A percentile compares a stretch with the other conserved stretches of the same genome.
Evolutionary conservation across 92 coral and sea anemone species (phyloP).

Genomic region (Palythoa heliodiscus): DNA sequence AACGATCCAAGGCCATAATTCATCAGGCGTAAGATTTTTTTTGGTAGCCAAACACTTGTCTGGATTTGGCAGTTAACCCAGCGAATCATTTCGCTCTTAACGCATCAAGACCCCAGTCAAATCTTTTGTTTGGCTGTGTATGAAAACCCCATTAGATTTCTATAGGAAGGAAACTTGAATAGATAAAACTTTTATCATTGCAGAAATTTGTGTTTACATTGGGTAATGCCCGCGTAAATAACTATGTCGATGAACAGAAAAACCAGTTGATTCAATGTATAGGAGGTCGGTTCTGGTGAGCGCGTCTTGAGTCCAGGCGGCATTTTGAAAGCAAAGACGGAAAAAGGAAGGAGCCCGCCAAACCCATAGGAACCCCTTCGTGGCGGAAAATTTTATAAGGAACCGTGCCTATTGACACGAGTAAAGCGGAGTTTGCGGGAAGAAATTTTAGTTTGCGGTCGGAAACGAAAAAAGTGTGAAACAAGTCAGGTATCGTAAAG

Average conservation of each 20-base stretch:
- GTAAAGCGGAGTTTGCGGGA: slow-evolving; percentile 15
- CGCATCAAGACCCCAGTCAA: slow-evolving; percentile 63
- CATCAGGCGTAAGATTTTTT: slow-evolving; percentile 64
- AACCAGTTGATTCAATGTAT: slow-evolving; percentile 10
- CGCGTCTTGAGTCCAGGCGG: not conserved
- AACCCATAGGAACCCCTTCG: not conserved
- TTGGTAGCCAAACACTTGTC: slow-evolving; percentile 58
- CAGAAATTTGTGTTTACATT: slow-evolving; percentile 74
- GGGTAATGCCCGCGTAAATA: slow-evolving; percentile 59
- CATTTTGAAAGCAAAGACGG: not conserved
- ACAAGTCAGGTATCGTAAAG: slow-evolving; percentile 30
- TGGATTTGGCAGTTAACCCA: slow-evolving; percentile 53
- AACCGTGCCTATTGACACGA: slow-evolving; percentile 18
- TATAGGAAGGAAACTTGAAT: slow-evolving; percentile 77
- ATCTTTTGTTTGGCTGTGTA: slow-evolving; percentile 77
- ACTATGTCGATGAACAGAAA: slow-evolving; percentile 29
- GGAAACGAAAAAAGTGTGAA: slow-evolving; percentile 9
- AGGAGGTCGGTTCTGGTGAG: not conserved
- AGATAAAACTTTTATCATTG: slow-evolving; percentile 81
- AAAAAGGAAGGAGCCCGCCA: not conserved
- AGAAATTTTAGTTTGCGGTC: slow-evolving; percentile 18
- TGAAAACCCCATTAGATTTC: slow-evolving; percentile 87
- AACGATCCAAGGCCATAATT: slow-evolving; percentile 53
- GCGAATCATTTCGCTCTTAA: slow-evolving; percentile 63
- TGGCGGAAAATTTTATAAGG: slow-evolving; percentile 32